Percentiles rank a stretch among this genome's conserved stretches.
Conservation (phyloP, 1,140 invertebrate genomes). For the Pseudomyrmex concolor region DNA sequence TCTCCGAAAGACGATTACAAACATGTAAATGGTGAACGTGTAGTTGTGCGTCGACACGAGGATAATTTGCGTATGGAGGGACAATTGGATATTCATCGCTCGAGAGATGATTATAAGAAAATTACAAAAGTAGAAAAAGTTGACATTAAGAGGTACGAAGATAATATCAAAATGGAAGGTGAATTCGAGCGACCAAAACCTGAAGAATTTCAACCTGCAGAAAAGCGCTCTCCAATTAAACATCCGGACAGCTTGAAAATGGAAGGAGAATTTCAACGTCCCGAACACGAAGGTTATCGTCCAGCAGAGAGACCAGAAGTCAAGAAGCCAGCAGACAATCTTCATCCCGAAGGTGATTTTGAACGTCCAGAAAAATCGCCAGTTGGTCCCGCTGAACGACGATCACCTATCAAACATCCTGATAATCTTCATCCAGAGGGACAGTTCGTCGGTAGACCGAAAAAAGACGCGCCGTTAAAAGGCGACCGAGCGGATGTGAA, state of each 20-base stretch:
- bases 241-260: conserved; percentile 84
- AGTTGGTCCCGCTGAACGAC: conserved; percentile 76
- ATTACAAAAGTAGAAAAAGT: conserved; percentile 82
- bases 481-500: conserved; percentile 81
- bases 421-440: conserved; percentile 87
- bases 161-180: conserved; percentile 87
- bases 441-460: conserved; percentile 84
- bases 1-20: conserved; percentile 85
- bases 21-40: conserved; percentile 86
- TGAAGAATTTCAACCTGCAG: too few species aligned
- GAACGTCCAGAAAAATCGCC: conserved; percentile 77
- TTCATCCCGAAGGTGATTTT: conserved; percentile 84
- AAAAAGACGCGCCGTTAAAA: conserved; percentile 85
- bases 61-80: conserved; percentile 89
- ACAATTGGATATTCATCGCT: conserved; percentile 80
- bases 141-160: conserved; percentile 80
- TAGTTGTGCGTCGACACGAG: conserved; percentile 86
- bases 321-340: conserved; percentile 85
- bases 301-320: conserved; percentile 87
- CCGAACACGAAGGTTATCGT: conserved; percentile 86
- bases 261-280: conserved; percentile 85
- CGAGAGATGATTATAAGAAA: conserved; percentile 86
- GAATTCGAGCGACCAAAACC: conserved; percentile 79
- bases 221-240: too few species aligned
- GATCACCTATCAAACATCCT: conserved; percentile 79